These are phyloP conservation scores for Zingel zingel DNA, from an alignment of 2,113 vertebrate species.

Conservation along the genomic window DNA sequence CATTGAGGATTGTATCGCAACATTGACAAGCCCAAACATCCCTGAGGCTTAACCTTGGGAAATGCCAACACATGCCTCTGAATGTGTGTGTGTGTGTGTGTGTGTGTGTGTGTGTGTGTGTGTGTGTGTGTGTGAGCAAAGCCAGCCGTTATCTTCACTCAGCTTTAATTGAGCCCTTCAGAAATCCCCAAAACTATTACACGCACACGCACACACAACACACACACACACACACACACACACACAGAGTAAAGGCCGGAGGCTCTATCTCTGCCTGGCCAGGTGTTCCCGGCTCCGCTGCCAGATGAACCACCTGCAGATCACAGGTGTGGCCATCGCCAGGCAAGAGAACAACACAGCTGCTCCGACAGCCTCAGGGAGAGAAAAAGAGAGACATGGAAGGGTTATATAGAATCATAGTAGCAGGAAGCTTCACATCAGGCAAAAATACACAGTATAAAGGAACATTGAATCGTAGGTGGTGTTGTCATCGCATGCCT, in stretches of 20 bases:
- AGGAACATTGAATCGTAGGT: constrained; percentile 11
- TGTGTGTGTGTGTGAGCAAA: constrained; percentile 22
- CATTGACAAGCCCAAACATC: constrained; percentile 76
- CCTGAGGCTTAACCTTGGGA: constrained; percentile 70
- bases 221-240: constrained; percentile 55
- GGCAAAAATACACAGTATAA: constrained; percentile 22
- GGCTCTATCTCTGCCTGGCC: constrained; percentile 76
- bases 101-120: neutral
- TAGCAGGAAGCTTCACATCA: constrained; percentile 52
- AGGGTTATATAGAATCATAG: constrained; percentile 69
- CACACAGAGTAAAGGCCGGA: constrained; percentile 57
- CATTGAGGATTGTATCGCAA: constrained; percentile 40
- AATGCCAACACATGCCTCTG: constrained; percentile 69
- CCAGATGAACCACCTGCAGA: constrained; percentile 86
- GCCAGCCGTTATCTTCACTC: constrained; percentile 76
- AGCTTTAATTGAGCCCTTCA: constrained; percentile 82
- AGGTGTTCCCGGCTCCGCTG: constrained; percentile 82
- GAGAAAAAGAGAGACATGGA: constrained; percentile 43
- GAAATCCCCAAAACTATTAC: constrained; percentile 69
- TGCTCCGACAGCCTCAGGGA: constrained; percentile 76
- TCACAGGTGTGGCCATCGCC: constrained; percentile 84
- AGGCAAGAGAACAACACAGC: constrained; percentile 85
- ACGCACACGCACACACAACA: constrained; percentile 36
- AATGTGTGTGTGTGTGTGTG: constrained; percentile 30
- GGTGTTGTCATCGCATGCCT: constrained; percentile 30